Percentiles rank a stretch among this genome's conserved stretches.
Conservation (phyloP, 2,797 vertebrate species). For the Crypturellus tataupa region DNA sequence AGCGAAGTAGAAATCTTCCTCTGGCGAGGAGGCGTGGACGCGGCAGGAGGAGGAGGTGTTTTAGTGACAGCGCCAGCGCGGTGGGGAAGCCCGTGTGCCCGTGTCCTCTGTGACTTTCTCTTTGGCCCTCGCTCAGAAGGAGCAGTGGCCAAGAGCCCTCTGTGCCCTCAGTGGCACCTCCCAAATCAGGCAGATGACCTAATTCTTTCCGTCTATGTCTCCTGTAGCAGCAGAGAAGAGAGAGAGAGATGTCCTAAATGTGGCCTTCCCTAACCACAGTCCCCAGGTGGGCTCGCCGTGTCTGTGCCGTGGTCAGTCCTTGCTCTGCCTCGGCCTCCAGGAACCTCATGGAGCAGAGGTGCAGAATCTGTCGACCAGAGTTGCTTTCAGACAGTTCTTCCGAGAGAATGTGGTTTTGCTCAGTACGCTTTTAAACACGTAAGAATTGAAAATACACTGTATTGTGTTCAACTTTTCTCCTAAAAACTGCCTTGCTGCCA, state of each 20-base stretch:
- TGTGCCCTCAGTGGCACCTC: conserved; percentile 39
- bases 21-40: neutral
- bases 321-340: neutral
- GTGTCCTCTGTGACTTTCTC: conserved; percentile 48
- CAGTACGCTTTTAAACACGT: neutral
- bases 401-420: neutral
- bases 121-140: neutral
- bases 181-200: neutral
- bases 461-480: neutral
- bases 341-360: neutral
- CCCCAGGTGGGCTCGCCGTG: neutral
- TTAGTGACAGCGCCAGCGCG: rapidly evolving
- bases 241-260: neutral
- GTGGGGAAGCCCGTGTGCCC: neutral
- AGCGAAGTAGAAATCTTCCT: neutral
- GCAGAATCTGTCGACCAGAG: neutral
- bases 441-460: neutral
- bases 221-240: neutral
- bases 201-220: conserved; percentile 28
- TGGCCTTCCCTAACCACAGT: neutral
- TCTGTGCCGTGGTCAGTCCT: neutral
- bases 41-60: neutral
- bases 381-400: neutral
- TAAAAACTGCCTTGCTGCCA: neutral
- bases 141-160: conserved; percentile 10